A percentile compares a stretch with the other conserved stretches of the same genome.
Evolutionary conservation across 92 coral and sea anemone species (phyloP).

Genomic region (Pocillopora meandrina): DNA sequence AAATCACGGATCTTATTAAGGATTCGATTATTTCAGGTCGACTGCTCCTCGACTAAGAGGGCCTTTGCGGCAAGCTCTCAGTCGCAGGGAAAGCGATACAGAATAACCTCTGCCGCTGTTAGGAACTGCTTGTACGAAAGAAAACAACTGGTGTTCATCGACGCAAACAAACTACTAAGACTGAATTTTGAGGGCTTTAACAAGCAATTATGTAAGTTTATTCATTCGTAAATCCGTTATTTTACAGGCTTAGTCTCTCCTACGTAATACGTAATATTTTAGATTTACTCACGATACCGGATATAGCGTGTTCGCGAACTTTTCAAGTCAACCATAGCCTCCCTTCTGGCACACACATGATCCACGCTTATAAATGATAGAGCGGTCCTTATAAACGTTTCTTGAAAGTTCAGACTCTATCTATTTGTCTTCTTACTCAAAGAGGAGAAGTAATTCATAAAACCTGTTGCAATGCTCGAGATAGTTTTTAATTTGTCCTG

Average conservation of each 20-base stretch:
- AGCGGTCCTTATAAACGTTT: background rate
- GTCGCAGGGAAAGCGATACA: background rate
- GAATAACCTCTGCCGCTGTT: slow-evolving; percentile 4
- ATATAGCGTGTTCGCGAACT: background rate
- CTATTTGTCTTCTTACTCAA: background rate
- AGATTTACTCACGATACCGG: background rate
- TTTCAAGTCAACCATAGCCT: background rate
- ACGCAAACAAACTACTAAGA: background rate
- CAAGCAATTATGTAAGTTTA: background rate
- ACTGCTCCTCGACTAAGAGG: background rate
- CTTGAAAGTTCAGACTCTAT: background rate
- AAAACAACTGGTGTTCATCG: background rate
- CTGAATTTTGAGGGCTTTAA: slow-evolving; percentile 9
- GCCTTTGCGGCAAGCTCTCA: background rate
- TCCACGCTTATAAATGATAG: background rate
- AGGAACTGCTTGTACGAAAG: slow-evolving; percentile 11
- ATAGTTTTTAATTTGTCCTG: too few species aligned
- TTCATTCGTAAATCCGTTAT: slow-evolving; percentile 6
- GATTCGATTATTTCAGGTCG: slow-evolving; percentile 6
- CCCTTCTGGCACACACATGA: background rate
- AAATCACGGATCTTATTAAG: background rate
- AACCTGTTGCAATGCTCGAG: too few species aligned
- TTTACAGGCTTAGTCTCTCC: background rate
- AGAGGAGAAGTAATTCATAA: too few species aligned
- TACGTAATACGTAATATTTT: background rate